phyloP scores from a whole-genome alignment of 2,888 invertebrate species.

The Drosophila hawaiiensis region DNA sequence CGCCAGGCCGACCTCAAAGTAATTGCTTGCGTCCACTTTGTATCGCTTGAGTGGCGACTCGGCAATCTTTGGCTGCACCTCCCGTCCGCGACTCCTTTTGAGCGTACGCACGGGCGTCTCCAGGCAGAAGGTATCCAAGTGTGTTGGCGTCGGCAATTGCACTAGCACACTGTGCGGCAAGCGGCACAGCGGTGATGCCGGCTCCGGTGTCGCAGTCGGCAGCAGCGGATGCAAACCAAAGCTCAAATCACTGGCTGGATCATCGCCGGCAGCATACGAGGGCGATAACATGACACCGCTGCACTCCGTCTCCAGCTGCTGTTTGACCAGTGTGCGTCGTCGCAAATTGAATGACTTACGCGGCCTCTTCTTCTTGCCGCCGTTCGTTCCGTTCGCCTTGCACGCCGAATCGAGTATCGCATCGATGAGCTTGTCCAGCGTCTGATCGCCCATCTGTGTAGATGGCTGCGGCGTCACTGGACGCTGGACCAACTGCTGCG shows the following conservation, averaged over 20 bases:
- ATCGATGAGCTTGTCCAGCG: slow-evolving; percentile 84
- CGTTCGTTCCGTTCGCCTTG: slow-evolving; percentile 74
- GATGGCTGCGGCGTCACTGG: slow-evolving; percentile 73
- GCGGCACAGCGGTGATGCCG: slow-evolving; percentile 54
- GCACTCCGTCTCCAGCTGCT: slow-evolving; percentile 69
- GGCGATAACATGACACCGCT: slow-evolving; percentile 72
- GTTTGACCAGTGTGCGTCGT: slow-evolving; percentile 79
- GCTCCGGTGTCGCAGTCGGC: slow-evolving; percentile 58
- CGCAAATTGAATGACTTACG: slow-evolving; percentile 82
- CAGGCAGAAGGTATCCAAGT: slow-evolving; percentile 72
- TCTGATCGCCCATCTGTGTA: slow-evolving; percentile 83
- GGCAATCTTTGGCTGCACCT: slow-evolving; percentile 6
- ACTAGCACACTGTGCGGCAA: slow-evolving; percentile 46
- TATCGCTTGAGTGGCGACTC: slow-evolving; percentile 75
- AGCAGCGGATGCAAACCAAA: slow-evolving; percentile 64
- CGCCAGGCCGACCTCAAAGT: slow-evolving; percentile 84
- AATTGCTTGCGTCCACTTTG: slow-evolving; percentile 77
- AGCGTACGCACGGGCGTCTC: slow-evolving; percentile 72
- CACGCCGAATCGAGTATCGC: slow-evolving; percentile 84
- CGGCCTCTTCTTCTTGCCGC: slow-evolving; percentile 67
- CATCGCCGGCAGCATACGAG: slow-evolving; percentile 84
- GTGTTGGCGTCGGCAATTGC: slow-evolving; percentile 60
- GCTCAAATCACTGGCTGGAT: slow-evolving; percentile 84
- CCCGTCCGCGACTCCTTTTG: slow-evolving; percentile 50
- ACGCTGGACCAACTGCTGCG: slow-evolving; percentile 23